Conservation (phyloP, 2,888 invertebrate species). For the Ischnura elegans region DNA sequence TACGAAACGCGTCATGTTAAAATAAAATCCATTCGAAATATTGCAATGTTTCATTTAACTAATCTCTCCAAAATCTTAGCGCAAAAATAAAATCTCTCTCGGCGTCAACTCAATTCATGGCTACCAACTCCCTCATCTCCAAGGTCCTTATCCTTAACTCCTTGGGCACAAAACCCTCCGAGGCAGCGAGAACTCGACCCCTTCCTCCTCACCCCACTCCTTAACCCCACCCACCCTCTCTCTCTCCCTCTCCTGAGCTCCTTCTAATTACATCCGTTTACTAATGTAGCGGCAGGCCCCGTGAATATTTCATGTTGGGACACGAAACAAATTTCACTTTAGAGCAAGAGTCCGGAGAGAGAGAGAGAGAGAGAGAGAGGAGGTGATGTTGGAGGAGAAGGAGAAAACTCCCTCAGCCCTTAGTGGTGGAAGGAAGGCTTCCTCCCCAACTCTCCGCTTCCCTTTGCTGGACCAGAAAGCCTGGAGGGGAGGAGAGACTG, state of each 20-base stretch:
- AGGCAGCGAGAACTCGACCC: too few relatives aligned
- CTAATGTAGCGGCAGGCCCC: conserved; percentile 66
- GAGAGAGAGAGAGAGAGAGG: not conserved
- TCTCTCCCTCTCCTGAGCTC: conserved; percentile 40
- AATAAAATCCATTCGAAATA: too few relatives aligned
- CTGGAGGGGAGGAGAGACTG: too few relatives aligned
- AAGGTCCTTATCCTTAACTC: not conserved
- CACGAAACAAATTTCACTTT: conserved; percentile 67
- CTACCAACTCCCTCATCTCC: not conserved
- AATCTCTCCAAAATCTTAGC: too few relatives aligned
- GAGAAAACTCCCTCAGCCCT: conserved; percentile 3
- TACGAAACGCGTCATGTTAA: too few relatives aligned
- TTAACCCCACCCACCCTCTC: not conserved
- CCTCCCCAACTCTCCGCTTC: not conserved
- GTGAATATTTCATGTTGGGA: conserved; percentile 62
- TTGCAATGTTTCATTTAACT: too few relatives aligned
- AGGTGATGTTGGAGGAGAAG: not conserved
- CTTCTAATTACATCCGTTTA: conserved; percentile 67
- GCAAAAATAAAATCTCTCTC: too few relatives aligned
- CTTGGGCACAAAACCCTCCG: not conserved
- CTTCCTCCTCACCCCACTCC: not conserved
- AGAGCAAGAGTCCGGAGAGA: not conserved
- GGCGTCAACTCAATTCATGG: not conserved
- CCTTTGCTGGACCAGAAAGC: not conserved
- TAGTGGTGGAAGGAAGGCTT: not conserved